Base-by-base conservation (phyloP, 2,797 vertebrate genomes). In the Pseudomugil tenellus region DNA sequence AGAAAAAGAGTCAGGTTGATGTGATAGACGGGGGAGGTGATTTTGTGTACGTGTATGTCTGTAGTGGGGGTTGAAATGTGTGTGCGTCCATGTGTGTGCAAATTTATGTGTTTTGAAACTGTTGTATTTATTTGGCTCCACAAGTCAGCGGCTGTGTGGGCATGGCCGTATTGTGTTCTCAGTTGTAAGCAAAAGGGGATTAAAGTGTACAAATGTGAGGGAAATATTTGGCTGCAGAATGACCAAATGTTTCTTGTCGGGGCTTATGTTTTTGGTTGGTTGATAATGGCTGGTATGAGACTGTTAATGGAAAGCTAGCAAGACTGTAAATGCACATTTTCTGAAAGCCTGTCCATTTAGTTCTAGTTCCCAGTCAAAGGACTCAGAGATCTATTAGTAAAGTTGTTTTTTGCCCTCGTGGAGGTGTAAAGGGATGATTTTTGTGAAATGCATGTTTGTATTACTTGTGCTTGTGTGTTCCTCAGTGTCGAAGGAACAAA, bases 1-100 rank as follows among this genome's bases (percentile, higher is more conserved):
- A 84, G 85, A 81, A 75, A 90, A 84, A 79, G 81, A 89, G 84
- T 90, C 87, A 87, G 87, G 87, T 88, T 86, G 87, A 90, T 82
- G 86, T 88, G 89, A 87, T 84, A 89, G 87, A 92, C 84, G 84
- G 85, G 72, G 81, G 83, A 88, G 84, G 84, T 84, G 84, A 80
- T 82, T 83, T 72, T 80, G 46, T 53, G 70, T 39, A 39, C 71
- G 81, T 73, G 66, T 63, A n/a, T 67, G 64, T 70, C 43, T 76
- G 72, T 65, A 66, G 62, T 53, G 61, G 60, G 75, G 82, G 73
- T 58, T 80, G 67, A 58, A 70, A 77, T 67, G 73, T 79, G 72
- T 69, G n/a, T 52, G 55, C 23, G 21, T 12, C n/a, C 21, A 49
- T 49, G 57, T 58, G 61, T 31, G 64, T 72, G 58, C 58, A 60